These are phyloP conservation scores for Volucella inanis DNA, from an alignment of 2,888 invertebrate species.

Conservation along the genomic window DNA sequence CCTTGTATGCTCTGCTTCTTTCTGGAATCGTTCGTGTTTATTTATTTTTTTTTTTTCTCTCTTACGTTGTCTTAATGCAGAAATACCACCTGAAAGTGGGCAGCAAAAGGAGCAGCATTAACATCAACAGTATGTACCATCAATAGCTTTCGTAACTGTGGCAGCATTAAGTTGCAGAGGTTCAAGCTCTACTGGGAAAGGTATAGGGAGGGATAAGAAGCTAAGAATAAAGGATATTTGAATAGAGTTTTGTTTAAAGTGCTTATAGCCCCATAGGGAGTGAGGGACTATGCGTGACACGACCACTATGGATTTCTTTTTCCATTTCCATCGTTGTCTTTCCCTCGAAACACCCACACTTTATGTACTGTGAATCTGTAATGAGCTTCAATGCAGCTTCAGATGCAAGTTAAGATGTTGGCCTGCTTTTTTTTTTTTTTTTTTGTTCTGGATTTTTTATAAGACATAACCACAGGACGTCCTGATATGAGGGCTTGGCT, in stretches of 20 bases:
- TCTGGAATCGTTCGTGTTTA: slow-evolving; percentile 31
- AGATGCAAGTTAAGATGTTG: slow-evolving; percentile 65
- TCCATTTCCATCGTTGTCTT: not conserved
- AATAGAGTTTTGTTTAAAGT: slow-evolving; percentile 72
- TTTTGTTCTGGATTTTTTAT: slow-evolving; percentile 30
- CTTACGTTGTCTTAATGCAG: slow-evolving; percentile 40
- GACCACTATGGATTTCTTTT: slow-evolving; percentile 23
- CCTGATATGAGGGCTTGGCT: slow-evolving; percentile 31
- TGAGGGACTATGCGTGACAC: slow-evolving; percentile 60
- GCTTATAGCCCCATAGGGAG: slow-evolving; percentile 1
- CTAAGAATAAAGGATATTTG: slow-evolving; percentile 70
- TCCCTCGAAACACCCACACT: slow-evolving; percentile 5
- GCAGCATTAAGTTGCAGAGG: slow-evolving; percentile 62
- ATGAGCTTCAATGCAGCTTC: slow-evolving; percentile 70
- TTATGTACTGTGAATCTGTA: slow-evolving; percentile 54
- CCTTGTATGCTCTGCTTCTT: slow-evolving; percentile 30
- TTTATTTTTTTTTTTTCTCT: not conserved
- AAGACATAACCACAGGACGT: slow-evolving; percentile 59
- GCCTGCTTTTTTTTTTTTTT: slow-evolving; percentile 16
- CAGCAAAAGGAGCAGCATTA: slow-evolving; percentile 34
- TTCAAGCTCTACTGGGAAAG: not conserved
- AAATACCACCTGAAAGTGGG: slow-evolving; percentile 54
- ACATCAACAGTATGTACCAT: too few relatives aligned
- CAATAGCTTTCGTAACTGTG: not conserved
- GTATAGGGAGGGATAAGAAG: slow-evolving; percentile 47